These are phyloP conservation scores for Coenonympha glycerion DNA, from an alignment of 2,888 invertebrate genomes.

Conservation along the genomic window DNA sequence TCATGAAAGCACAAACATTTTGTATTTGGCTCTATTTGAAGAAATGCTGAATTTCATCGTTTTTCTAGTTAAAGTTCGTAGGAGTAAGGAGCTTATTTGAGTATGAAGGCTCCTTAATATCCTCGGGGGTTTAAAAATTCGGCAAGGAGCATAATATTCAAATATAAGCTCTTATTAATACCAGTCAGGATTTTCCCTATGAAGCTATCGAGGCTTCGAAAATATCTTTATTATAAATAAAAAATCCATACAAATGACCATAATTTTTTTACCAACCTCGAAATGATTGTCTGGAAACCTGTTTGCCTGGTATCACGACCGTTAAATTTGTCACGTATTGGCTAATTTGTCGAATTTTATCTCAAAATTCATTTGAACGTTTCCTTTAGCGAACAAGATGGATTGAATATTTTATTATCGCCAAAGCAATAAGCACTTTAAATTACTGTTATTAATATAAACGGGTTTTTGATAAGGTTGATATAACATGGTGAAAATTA, in stretches of 20 bases:
- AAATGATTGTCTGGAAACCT: constrained; percentile 10
- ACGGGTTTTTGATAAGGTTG: not conserved
- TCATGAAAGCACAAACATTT: too few relatives aligned
- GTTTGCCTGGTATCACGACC: constrained; percentile 1
- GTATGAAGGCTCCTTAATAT: too few relatives aligned
- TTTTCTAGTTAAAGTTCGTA: too few relatives aligned
- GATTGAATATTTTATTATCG: constrained; percentile 4
- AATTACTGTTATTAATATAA: too few relatives aligned
- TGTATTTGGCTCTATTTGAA: too few relatives aligned
- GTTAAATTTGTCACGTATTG: constrained; percentile 11
- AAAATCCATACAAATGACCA: not conserved
- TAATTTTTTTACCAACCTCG: constrained; percentile 2
- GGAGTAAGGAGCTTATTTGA: too few relatives aligned
- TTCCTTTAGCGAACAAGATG: constrained; percentile 5
- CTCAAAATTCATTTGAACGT: constrained; percentile 11
- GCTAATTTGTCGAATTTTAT: constrained; percentile 11
- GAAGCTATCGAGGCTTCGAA: not conserved
- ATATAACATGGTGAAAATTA: not conserved
- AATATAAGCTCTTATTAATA: not conserved
- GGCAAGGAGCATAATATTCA: too few relatives aligned
- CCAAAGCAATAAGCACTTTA: not conserved
- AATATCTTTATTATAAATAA: constrained; percentile 2
- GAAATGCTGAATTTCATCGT: too few relatives aligned
- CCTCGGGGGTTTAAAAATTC: too few relatives aligned
- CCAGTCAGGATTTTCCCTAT: not conserved